These are phyloP conservation scores for Epizoanthus stellaris DNA, from an alignment of 92 coral and sea anemone genomes.

Conservation along the genomic window DNA sequence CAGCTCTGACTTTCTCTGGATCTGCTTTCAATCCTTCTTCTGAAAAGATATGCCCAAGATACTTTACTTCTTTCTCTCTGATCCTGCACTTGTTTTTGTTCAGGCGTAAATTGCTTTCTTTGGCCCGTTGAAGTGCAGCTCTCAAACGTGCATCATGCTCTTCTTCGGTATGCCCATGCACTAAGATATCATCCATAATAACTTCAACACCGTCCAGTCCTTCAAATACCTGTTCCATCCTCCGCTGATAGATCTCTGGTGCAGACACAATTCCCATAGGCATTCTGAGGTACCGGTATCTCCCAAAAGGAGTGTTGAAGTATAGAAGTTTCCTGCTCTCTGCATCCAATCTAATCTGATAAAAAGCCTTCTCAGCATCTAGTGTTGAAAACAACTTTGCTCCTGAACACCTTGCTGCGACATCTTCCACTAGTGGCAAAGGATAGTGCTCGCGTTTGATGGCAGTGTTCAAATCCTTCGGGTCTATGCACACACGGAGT, in stretches of 20 bases:
- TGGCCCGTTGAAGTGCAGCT: too few species aligned
- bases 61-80: too few species aligned
- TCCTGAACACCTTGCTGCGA: too few species aligned
- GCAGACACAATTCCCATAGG: conserved; percentile 44
- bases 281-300: conserved; percentile 36
- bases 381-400: not conserved
- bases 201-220: conserved; percentile 33
- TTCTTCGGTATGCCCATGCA: not conserved
- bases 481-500: conserved; percentile 49
- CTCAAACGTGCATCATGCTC: not conserved
- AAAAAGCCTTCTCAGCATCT: not conserved
- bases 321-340: not conserved
- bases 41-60: too few species aligned
- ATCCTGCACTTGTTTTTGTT: too few species aligned
- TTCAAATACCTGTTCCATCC: conserved; percentile 38
- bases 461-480: conserved; percentile 28
- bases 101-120: too few species aligned
- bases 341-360: not conserved
- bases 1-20: too few species aligned
- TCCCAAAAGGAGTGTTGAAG: conserved; percentile 42
- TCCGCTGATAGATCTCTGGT: conserved; percentile 41
- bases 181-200: conserved; percentile 26
- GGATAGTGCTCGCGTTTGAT: conserved; percentile 40
- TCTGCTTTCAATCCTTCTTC: too few species aligned
- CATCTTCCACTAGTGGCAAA: conserved; percentile 39